A percentile compares a stretch with the other conserved stretches of the same genome.
phyloP scores from a whole-genome alignment of 2,113 vertebrate genomes.

The Platysteira castanea region DNA sequence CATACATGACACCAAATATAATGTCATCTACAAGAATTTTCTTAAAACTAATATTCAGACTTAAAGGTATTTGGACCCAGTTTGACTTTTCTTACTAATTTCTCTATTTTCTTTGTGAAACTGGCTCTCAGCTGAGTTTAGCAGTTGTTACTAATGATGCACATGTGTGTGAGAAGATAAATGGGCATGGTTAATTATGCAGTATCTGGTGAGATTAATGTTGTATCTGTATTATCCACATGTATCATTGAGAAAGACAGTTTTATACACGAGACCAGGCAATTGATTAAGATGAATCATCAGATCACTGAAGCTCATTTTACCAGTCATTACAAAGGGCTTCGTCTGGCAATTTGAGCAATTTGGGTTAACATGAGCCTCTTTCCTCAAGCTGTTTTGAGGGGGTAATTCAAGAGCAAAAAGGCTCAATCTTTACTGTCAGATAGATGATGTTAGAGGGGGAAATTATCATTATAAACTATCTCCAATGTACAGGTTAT shows the following conservation, averaged over 20 bases:
- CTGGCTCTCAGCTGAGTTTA: not conserved
- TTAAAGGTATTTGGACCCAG: not conserved
- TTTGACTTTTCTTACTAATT: not conserved
- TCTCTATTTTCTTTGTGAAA: not conserved
- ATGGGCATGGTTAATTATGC: conserved; percentile 9
- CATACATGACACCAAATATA: not conserved
- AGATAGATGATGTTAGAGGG: not conserved
- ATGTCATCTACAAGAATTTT: not conserved
- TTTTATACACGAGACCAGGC: not conserved
- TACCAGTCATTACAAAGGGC: not conserved
- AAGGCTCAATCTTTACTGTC: not conserved
- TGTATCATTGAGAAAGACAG: conserved; percentile 14
- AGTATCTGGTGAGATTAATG: not conserved
- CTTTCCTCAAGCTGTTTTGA: not conserved
- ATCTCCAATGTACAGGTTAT: not conserved
- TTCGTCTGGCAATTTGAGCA: not conserved
- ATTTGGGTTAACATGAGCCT: not conserved
- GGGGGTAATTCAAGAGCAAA: not conserved
- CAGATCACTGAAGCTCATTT: not conserved
- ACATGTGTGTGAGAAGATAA: not conserved
- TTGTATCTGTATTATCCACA: not conserved
- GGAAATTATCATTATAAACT: not conserved
- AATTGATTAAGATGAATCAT: conserved; percentile 14
- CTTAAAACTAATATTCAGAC: not conserved
- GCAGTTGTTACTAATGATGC: not conserved